These are phyloP conservation scores for Ooceraea biroi DNA, from an alignment of 1,140 invertebrate species.

Conservation along the genomic window DNA sequence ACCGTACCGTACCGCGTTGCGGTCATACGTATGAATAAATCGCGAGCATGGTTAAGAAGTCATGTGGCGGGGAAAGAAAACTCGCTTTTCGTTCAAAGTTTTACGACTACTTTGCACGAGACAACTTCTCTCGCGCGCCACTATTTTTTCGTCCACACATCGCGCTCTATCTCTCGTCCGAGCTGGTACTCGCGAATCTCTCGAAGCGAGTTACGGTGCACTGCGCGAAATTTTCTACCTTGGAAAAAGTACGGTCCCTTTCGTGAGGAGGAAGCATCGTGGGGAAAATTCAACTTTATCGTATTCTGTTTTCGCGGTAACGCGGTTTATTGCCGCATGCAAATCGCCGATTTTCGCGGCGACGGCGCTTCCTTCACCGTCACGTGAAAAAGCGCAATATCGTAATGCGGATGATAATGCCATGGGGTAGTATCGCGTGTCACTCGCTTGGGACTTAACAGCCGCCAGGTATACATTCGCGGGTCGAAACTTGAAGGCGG, in stretches of 20 bases:
- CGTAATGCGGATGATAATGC: conserved; percentile 29
- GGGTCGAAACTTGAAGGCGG: background rate
- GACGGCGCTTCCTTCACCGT: background rate
- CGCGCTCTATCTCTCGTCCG: conserved; percentile 11
- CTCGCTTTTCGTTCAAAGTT: conserved; percentile 79
- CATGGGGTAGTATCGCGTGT: conserved; percentile 41
- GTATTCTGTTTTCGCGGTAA: conserved; percentile 9
- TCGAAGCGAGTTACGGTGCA: conserved; percentile 3
- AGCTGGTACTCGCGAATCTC: conserved; percentile 19
- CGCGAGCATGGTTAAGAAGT: conserved; percentile 72
- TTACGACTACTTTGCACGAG: conserved; percentile 77
- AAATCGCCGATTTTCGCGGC: conserved; percentile 65
- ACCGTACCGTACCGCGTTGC: conserved; percentile 48
- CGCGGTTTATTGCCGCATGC: conserved; percentile 49
- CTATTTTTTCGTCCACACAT: conserved; percentile 33
- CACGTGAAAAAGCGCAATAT: conserved; percentile 5
- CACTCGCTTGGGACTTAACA: background rate
- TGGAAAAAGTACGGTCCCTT: too few species aligned
- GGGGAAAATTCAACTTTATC: conserved; percentile 1
- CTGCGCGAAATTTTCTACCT: conserved; percentile 39
- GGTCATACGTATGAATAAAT: conserved; percentile 79
- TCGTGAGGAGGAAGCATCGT: background rate
- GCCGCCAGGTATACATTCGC: background rate
- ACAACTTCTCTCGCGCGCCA: conserved; percentile 52
- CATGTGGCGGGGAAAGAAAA: conserved; percentile 78